Conservation (phyloP, 2,888 invertebrate species). For the Dascillus cervinus region DNA sequence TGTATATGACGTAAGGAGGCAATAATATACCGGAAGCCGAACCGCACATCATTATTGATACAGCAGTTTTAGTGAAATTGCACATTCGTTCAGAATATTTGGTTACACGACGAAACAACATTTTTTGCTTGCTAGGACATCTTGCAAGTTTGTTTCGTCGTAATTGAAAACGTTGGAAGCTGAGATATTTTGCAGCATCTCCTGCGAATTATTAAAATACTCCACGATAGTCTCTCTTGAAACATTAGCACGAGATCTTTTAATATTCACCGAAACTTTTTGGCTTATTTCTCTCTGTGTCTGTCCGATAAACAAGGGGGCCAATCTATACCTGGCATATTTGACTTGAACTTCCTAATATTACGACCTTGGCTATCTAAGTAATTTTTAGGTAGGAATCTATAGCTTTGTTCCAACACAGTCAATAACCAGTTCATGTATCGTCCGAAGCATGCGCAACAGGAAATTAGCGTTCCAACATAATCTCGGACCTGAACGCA, state of each 20-base stretch:
- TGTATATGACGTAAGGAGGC: slow-evolving; percentile 30
- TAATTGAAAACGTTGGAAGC: slow-evolving; percentile 10
- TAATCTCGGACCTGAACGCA: no score
- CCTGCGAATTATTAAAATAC: slow-evolving; percentile 17
- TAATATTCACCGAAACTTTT: slow-evolving; percentile 12
- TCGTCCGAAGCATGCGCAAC: no score
- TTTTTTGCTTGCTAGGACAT: slow-evolving; percentile 16
- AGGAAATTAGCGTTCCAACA: no score
- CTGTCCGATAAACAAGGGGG: slow-evolving; percentile 7
- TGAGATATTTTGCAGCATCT: slow-evolving; percentile 13
- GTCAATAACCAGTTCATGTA: no score
- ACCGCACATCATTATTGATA: slow-evolving; percentile 29
- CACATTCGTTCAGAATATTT: slow-evolving; percentile 20
- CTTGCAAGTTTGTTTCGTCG: slow-evolving; percentile 14
- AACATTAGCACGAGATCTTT: slow-evolving; percentile 11
- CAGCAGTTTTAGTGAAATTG: slow-evolving; percentile 19
- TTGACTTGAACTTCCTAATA: slow-evolving; percentile 3
- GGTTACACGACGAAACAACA: slow-evolving; percentile 14
- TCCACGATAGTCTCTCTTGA: slow-evolving; percentile 13
- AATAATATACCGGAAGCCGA: slow-evolving; percentile 27
- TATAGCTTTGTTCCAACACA: no score
- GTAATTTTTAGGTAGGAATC: slow-evolving; percentile 8
- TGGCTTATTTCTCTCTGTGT: slow-evolving; percentile 7
- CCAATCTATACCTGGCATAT: slow-evolving; percentile 15
- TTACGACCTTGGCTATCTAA: slow-evolving; percentile 12